Evolutionary conservation across 1,140 invertebrate genomes (phyloP).

Genomic region (Drosophila varians): DNA sequence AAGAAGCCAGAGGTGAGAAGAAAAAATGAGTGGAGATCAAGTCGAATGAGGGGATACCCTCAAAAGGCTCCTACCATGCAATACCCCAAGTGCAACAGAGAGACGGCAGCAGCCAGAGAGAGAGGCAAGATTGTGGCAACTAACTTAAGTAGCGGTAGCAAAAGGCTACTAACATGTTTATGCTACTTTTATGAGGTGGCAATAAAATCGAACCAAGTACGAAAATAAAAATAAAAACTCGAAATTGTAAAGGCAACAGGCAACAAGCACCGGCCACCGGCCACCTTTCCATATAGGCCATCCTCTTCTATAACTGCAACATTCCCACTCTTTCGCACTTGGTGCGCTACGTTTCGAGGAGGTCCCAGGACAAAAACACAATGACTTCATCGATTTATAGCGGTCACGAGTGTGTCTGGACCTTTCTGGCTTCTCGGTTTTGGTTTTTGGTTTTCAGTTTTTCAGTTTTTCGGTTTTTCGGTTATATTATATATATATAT

Average conservation of each 20-base stretch:
- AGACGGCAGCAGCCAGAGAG: background rate
- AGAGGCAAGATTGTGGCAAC: constrained; percentile 35
- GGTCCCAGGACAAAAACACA: constrained; percentile 36
- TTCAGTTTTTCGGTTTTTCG: constrained; percentile 24
- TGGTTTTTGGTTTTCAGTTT: constrained; percentile 34
- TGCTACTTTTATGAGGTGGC: constrained; percentile 79
- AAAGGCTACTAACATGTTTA: constrained; percentile 82
- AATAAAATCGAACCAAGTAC: constrained; percentile 80
- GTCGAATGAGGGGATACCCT: constrained; percentile 20
- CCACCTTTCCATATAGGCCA: background rate
- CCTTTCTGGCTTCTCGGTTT: constrained; percentile 28
- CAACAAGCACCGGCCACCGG: too few relatives aligned
- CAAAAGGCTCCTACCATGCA: too few relatives aligned
- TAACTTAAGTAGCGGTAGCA: constrained; percentile 81
- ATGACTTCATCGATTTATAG: constrained; percentile 82
- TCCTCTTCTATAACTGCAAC: background rate
- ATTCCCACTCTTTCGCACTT: constrained; percentile 18
- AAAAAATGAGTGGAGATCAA: background rate
- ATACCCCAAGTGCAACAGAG: background rate
- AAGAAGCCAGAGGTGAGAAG: background rate
- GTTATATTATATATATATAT: constrained; percentile 2
- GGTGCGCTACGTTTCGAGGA: background rate
- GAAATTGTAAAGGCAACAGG: constrained; percentile 29
- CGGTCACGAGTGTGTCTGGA: constrained; percentile 63
- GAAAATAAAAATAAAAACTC: constrained; percentile 68